Evolutionary conservation across 2,797 vertebrate species (phyloP).

Genomic region (Huso huso): DNA sequence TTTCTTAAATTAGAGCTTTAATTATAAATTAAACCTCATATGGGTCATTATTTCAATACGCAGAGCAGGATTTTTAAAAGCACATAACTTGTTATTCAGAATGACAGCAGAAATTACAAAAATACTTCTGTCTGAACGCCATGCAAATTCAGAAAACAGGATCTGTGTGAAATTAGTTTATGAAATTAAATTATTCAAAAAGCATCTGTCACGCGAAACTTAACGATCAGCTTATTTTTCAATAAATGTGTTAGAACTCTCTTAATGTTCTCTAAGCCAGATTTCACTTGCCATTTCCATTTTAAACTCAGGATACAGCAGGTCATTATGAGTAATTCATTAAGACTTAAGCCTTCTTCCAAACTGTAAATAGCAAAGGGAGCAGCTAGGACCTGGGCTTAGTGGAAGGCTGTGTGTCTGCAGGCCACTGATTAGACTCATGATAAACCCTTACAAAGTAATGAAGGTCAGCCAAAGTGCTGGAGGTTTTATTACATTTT

Average conservation of each 20-base stretch:
- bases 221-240: no score
- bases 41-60: constrained; percentile 30
- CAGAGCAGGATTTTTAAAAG: no score
- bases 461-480: constrained; percentile 59
- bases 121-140: no score
- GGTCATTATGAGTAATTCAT: constrained; percentile 53
- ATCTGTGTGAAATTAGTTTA: no score
- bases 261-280: constrained; percentile 59
- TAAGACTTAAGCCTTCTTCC: constrained; percentile 29
- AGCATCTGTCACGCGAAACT: no score
- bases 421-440: constrained; percentile 34
- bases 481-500: constrained; percentile 48
- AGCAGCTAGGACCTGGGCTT: constrained; percentile 17
- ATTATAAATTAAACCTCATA: constrained; percentile 51
- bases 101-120: no score
- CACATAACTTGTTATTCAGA: no score
- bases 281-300: constrained; percentile 53
- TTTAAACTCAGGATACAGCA: constrained; percentile 22
- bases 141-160: no score
- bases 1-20: constrained; percentile 59
- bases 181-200: no score
- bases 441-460: constrained; percentile 34
- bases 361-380: constrained; percentile 15
- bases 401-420: constrained; percentile 29
- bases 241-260: constrained; percentile 28